A percentile compares a stretch with the other conserved stretches of the same genome.
phyloP scores from a whole-genome alignment of 2,888 invertebrate genomes.

The Temnothorax unifasciatus region DNA sequence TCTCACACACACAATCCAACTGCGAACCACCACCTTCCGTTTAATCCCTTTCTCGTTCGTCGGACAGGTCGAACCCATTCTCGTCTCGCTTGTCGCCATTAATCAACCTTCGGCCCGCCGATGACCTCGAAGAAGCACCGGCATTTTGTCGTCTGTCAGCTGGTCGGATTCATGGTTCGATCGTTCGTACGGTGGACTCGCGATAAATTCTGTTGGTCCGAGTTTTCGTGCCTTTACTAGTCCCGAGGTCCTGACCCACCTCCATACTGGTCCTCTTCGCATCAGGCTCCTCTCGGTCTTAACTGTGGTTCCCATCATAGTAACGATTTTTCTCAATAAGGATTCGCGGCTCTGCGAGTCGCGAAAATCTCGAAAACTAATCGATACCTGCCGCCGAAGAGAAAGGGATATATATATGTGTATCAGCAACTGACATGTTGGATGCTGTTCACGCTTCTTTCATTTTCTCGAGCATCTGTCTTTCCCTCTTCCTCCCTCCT shows the following conservation, averaged over 20 bases:
- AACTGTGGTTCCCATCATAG: not conserved
- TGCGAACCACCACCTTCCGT: slow-evolving; percentile 23
- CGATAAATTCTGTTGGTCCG: slow-evolving; percentile 40
- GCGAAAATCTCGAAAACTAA: slow-evolving; percentile 1
- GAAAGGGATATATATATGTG: slow-evolving; percentile 20
- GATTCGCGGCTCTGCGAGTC: not conserved
- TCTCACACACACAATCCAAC: slow-evolving; percentile 14
- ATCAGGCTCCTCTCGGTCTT: not conserved
- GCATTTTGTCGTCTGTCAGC: slow-evolving; percentile 55
- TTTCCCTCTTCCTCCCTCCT: not conserved
- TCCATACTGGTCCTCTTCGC: not conserved
- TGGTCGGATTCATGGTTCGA: slow-evolving; percentile 35
- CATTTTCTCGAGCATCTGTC: not conserved
- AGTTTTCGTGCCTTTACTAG: slow-evolving; percentile 4
- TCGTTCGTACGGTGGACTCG: slow-evolving; percentile 22
- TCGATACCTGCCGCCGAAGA: not conserved
- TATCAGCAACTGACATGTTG: not conserved
- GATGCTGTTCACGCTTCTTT: slow-evolving; percentile 18
- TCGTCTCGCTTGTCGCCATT: slow-evolving; percentile 53
- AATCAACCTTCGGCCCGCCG: slow-evolving; percentile 53
- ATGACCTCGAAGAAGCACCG: slow-evolving; percentile 48
- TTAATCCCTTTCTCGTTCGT: slow-evolving; percentile 52
- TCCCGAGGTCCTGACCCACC: slow-evolving; percentile 18
- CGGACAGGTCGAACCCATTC: slow-evolving; percentile 42
- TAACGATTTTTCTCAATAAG: slow-evolving; percentile 43